phyloP scores from a whole-genome alignment of 2,888 invertebrate genomes.

The Glyphotaelius pellucidus region DNA sequence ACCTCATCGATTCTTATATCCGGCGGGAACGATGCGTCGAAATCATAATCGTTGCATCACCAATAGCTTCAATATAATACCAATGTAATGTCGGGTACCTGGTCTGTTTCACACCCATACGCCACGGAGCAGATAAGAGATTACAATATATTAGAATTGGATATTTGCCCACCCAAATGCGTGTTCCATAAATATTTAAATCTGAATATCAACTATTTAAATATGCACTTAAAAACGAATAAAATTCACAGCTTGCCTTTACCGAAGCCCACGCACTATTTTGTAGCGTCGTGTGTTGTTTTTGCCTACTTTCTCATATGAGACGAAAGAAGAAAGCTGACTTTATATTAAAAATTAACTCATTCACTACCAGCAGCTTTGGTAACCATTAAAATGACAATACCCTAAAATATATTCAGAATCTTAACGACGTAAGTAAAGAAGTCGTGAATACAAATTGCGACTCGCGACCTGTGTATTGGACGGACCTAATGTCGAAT shows the following conservation, averaged over 20 bases:
- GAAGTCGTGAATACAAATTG: too few relatives aligned
- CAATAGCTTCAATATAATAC: background rate
- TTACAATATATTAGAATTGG: background rate
- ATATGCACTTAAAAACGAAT: slow-evolving; percentile 45
- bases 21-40: background rate
- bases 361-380: too few relatives aligned
- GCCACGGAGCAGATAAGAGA: slow-evolving; percentile 7
- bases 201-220: slow-evolving; percentile 36
- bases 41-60: background rate
- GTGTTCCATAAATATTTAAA: slow-evolving; percentile 28
- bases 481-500: too few relatives aligned
- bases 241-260: slow-evolving; percentile 12
- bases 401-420: too few relatives aligned
- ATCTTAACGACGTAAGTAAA: too few relatives aligned
- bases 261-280: slow-evolving; percentile 30
- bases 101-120: background rate
- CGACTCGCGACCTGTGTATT: too few relatives aligned
- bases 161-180: slow-evolving; percentile 18
- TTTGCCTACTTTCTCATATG: background rate
- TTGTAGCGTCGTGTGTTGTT: slow-evolving; percentile 20
- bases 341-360: background rate
- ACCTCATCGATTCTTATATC: background rate
- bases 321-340: background rate
- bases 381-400: too few relatives aligned
- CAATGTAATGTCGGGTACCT: background rate